Evolutionary conservation across 2,797 vertebrate genomes (phyloP), one percentile per base, ranked within the genome.

Genomic region (Bradypodion ventrale): DNA sequence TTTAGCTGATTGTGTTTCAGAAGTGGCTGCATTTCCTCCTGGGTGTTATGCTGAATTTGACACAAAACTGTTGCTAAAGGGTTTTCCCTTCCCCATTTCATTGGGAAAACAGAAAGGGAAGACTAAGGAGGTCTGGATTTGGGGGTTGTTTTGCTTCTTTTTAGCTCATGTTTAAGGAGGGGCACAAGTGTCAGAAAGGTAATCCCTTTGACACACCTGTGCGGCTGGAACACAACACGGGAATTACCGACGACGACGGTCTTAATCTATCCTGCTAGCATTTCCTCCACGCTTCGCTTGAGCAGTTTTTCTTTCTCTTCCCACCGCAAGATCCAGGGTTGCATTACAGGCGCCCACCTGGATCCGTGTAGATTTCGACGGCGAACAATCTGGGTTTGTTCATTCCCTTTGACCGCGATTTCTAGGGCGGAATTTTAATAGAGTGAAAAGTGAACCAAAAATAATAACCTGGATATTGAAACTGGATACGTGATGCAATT

Each of bases 121-220:
- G 75, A 89, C 76, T 91, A 88, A 77, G 82, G 84, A 40, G 83
- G 80, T 92, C 87, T 82, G 42, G 35, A 9, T n/a, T 32, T 25
- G 7, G 16, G 65, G 15, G 3, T 16, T 68, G 7, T n/a, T 5
- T 68, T 52, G 13, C 52, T 56, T 56, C 52, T 56, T 15, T 56
- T 56, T 56, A 56, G 52, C 44, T 78, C 62, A 63, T 60, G 56
- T 74, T 40, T 74, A 81, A 87, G 92, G 80, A 87, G 6, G 82
- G 90, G 65, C 65, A 0, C 91, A 89, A 94, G 93, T 90, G 88
- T 93, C 89, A 90, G 93, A 92, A 95, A 88, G 91, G 89, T 93
- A 96, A 96, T 95, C 93, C 92, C 78, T 42, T 86, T 86, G 89
- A 87, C 88, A 89, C 96, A 96, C 95, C 95, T 96, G 96, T 89